Percentiles rank a stretch among this genome's conserved stretches.
Conservation (phyloP, 2,888 invertebrate genomes). For the Eucera pruinosa region DNA sequence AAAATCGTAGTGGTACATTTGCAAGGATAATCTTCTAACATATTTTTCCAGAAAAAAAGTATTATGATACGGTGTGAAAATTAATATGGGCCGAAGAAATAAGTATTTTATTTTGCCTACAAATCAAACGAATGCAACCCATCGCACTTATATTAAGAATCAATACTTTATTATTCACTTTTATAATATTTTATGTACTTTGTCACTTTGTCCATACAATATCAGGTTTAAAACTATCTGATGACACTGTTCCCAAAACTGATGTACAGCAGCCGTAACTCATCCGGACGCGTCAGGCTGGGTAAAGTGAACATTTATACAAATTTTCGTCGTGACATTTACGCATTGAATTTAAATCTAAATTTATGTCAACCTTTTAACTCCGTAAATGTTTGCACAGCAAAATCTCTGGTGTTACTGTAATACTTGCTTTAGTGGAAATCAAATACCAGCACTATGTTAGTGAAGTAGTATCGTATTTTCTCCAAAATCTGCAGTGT, state of each 20-base stretch:
- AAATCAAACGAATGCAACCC: too few species aligned
- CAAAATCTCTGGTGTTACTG: too few species aligned
- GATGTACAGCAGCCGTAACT: slow-evolving; percentile 1
- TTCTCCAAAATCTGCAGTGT: neutral
- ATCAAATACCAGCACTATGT: neutral
- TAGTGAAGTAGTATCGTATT: neutral
- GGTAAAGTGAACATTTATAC: slow-evolving; percentile 6
- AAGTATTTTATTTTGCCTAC: too few species aligned
- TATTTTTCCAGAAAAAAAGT: too few species aligned
- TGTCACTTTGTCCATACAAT: neutral
- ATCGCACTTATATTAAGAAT: too few species aligned
- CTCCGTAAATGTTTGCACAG: too few species aligned
- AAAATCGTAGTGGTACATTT: too few species aligned
- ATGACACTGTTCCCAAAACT: neutral
- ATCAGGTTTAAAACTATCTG: slow-evolving; percentile 1
- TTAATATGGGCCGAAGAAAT: too few species aligned
- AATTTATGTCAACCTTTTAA: neutral
- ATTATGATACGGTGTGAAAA: too few species aligned
- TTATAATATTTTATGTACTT: neutral
- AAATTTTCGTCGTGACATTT: slow-evolving; percentile 8
- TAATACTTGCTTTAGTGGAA: neutral
- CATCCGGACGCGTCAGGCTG: neutral
- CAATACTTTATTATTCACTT: too few species aligned
- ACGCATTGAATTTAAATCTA: neutral
- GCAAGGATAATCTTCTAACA: too few species aligned